Conservation (phyloP, 2,888 invertebrate species). For the Volucella zonaria region DNA sequence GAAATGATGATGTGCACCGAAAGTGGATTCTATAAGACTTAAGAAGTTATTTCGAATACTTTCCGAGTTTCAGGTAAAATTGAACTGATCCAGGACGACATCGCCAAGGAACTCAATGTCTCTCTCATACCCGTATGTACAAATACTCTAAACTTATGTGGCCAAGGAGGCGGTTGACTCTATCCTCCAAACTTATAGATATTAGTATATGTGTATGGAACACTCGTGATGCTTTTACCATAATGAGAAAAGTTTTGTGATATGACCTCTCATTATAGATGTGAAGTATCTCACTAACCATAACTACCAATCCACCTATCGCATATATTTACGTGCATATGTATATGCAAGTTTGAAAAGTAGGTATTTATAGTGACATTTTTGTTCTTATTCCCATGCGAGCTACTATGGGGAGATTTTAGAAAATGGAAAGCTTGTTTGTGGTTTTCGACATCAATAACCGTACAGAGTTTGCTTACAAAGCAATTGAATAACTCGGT, state of each 20-base stretch:
- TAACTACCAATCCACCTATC: too few relatives aligned
- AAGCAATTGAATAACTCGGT: too few relatives aligned
- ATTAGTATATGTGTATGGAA: background rate
- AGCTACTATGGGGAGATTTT: too few relatives aligned
- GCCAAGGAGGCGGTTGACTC: background rate
- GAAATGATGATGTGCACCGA: conserved; percentile 27
- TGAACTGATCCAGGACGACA: conserved; percentile 40
- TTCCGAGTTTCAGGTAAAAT: conserved; percentile 48
- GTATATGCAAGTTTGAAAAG: too few relatives aligned
- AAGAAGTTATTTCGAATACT: conserved; percentile 56
- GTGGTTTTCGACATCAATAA: too few relatives aligned
- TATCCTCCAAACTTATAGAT: too few relatives aligned
- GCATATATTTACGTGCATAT: too few relatives aligned
- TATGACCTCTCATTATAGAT: conserved; percentile 39
- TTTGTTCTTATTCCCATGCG: too few relatives aligned
- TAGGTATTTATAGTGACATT: too few relatives aligned
- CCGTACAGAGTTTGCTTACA: too few relatives aligned
- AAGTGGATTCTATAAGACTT: conserved; percentile 13
- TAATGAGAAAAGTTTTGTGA: conserved; percentile 70
- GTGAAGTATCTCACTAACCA: too few relatives aligned
- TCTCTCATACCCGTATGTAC: background rate
- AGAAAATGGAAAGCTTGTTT: too few relatives aligned
- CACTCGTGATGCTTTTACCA: conserved; percentile 56
- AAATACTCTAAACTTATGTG: background rate
- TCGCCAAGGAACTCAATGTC: conserved; percentile 46